phyloP scores from a whole-genome alignment of 2,113 vertebrate species.

The Phaethon lepturus region DNA sequence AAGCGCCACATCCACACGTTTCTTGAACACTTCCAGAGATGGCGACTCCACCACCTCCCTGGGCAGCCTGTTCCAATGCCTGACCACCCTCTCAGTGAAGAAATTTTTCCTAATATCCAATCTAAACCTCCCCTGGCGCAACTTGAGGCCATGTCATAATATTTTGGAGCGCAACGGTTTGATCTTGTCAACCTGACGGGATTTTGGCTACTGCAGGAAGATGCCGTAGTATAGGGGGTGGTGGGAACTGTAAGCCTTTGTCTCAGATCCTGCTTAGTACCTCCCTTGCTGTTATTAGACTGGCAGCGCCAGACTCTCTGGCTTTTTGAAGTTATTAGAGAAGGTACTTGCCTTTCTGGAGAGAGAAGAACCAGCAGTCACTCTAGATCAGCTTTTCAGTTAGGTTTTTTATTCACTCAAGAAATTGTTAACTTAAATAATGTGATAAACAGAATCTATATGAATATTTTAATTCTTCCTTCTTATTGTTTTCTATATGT shows the following conservation, averaged over 20 bases:
- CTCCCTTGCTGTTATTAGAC: background rate
- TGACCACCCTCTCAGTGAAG: no score
- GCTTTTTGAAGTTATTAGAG: background rate
- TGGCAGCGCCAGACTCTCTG: background rate
- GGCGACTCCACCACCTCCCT: no score
- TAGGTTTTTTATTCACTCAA: background rate
- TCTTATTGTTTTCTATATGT: background rate
- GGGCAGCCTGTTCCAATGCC: no score
- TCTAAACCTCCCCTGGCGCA: no score
- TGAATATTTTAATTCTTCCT: background rate
- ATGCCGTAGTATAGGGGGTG: fast-evolving
- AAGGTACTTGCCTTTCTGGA: background rate
- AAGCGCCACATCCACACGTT: no score
- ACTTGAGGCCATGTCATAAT: no score
- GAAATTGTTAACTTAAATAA: background rate
- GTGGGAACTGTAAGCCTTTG: background rate
- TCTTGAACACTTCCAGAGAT: no score
- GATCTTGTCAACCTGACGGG: background rate
- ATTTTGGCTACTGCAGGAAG: background rate
- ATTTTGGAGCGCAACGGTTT: background rate
- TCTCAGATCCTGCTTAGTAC: background rate
- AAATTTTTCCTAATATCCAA: no score
- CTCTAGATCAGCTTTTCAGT: background rate
- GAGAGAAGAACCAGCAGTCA: background rate
- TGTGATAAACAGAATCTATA: background rate